phyloP scores from a whole-genome alignment of 2,113 vertebrate species.

The Cettia cetti region DNA sequence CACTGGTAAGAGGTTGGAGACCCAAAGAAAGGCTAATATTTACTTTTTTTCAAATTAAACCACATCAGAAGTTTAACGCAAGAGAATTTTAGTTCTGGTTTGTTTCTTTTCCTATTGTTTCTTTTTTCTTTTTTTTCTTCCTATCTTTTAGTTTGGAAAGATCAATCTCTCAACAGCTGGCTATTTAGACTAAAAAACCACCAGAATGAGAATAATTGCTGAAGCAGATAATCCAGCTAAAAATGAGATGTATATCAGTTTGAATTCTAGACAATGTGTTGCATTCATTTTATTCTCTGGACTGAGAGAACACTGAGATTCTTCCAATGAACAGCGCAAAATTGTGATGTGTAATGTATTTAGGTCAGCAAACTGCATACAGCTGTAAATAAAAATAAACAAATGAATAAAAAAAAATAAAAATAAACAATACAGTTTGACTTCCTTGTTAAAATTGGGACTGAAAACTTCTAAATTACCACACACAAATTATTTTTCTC shows the following conservation, averaged over 20 bases:
- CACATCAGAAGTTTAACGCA: neutral
- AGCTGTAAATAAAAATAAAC: neutral
- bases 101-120: neutral
- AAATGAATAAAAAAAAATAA: neutral
- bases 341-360: neutral
- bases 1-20: neutral
- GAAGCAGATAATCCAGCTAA: constrained; percentile 27
- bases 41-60: constrained; percentile 43
- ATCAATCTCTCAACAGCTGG: constrained; percentile 25
- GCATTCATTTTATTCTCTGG: neutral
- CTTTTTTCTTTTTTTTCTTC: neutral
- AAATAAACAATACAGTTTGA: neutral
- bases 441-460: neutral
- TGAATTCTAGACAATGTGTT: neutral
- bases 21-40: constrained; percentile 35
- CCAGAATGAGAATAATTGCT: neutral
- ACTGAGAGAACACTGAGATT: neutral
- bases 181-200: constrained; percentile 29
- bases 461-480: neutral
- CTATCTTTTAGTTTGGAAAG: neutral
- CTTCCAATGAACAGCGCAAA: neutral
- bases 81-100: constrained; percentile 5
- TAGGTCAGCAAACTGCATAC: neutral
- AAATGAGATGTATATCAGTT: neutral
- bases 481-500: neutral